Base-by-base conservation (phyloP, 2,113 vertebrate species). In the Anoplopoma fimbria region DNA sequence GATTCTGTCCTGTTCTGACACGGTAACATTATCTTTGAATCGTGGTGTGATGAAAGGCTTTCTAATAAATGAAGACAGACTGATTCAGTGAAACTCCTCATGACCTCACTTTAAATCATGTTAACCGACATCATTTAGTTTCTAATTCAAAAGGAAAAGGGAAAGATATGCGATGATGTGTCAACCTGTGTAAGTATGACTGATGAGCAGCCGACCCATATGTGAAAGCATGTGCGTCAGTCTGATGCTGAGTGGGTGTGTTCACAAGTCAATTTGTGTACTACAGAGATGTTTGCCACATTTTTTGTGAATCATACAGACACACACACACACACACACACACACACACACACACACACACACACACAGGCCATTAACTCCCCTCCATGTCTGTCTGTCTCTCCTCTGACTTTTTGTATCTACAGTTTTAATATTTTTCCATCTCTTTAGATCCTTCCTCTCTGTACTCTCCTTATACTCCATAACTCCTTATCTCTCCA, bases 171-270 rank as follows among this genome's bases (percentile, higher is more conserved):
- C 8, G 3, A 53, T 42, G 15, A 73, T 23, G 63, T 58, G 36
- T 70, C 55, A 21, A 75, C 40, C 17, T 76, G 55, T 29, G 33
- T 75, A 79, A 65, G 70, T 72, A 63, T 57, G 75, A 84, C 53
- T 71, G 72, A 79, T 80, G 60, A 79, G 60, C 53, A 70, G 23
- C 45, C 9, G 53, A 58, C 51, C 58, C 61, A 34, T 61, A 76
- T 74, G 85, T 88, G 72, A 74, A 77, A 62, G 76, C 62, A 47
- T 68, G 70, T 90, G 85, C 81, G 81, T 90, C 85, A 90, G 60
- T 81, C 81, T 72, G 83, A 88, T 81, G 78, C 72, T 53, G 40
- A 79, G 75, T 42, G 69, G 49, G 83, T 31, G 83, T 49, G 40
- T 55, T 83, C 31, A 58, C 13, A 7, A 38, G 31, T 53, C 15